Conservation (phyloP, 2,797 vertebrate genomes). For the Microcaecilia unicolor region DNA sequence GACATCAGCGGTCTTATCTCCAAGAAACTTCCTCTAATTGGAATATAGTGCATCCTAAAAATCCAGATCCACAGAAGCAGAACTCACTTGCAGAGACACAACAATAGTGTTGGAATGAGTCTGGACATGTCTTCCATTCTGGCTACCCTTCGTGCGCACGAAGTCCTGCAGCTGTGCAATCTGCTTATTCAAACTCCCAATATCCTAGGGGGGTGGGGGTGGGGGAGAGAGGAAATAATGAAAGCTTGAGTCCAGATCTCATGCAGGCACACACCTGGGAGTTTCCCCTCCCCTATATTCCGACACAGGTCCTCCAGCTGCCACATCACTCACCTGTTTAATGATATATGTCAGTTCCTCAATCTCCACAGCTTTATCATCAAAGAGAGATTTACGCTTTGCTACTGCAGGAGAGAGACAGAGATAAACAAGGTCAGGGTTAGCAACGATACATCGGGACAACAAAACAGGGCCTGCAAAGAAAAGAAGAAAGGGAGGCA, state of each 20-base stretch:
- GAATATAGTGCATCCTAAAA: too few species aligned
- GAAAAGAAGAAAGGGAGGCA: too few species aligned
- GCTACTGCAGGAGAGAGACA: slow-evolving; percentile 68
- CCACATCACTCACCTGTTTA: slow-evolving; percentile 67
- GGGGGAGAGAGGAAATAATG: slow-evolving; percentile 1
- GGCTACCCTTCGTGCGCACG: slow-evolving; percentile 67
- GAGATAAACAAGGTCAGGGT: background rate
- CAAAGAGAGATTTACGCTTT: slow-evolving; percentile 89
- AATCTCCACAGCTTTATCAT: slow-evolving; percentile 86
- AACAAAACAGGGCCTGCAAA: too few species aligned
- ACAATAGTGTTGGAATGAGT: slow-evolving; percentile 87
- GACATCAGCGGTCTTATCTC: background rate
- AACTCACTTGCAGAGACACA: slow-evolving; percentile 74
- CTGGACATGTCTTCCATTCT: slow-evolving; percentile 78
- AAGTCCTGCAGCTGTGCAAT: slow-evolving; percentile 87
- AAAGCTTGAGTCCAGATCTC: too few species aligned
- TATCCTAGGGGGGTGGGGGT: slow-evolving; percentile 79
- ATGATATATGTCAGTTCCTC: slow-evolving; percentile 92
- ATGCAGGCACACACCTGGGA: background rate
- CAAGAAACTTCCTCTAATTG: background rate
- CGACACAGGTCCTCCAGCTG: background rate
- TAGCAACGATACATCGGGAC: too few species aligned
- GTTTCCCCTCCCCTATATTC: background rate
- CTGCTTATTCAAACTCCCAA: slow-evolving; percentile 88
- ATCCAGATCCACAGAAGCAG: too few species aligned